Evolutionary conservation across 2,888 invertebrate species (phyloP).

Genomic region (Oasisia sp.): DNA sequence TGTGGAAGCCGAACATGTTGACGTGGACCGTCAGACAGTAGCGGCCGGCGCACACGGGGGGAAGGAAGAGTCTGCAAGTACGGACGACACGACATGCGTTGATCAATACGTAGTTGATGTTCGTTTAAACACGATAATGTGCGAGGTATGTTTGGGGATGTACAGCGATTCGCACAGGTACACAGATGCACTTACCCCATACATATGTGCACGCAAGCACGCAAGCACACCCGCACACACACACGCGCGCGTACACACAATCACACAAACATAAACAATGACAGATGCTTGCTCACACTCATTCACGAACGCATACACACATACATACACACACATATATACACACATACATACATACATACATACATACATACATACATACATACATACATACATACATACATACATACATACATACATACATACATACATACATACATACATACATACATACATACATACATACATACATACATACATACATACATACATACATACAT

Average conservation of each 20-base stretch:
- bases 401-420: background rate
- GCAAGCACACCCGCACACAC: too few species aligned
- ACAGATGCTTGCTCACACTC: too few species aligned
- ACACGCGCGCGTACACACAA: too few species aligned
- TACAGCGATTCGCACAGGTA: too few species aligned
- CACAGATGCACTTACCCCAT: too few species aligned
- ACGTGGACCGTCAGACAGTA: background rate
- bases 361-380: background rate
- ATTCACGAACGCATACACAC: too few species aligned
- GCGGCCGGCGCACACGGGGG: background rate
- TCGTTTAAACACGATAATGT: too few species aligned
- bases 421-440: background rate
- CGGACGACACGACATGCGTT: background rate
- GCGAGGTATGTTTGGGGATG: too few species aligned
- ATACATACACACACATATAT: background rate
- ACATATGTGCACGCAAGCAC: too few species aligned
- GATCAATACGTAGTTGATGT: background rate
- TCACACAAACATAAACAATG: too few species aligned
- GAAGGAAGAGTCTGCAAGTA: background rate
- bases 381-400: background rate
- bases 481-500: background rate
- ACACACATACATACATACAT: background rate
- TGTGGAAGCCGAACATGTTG: conserved; percentile 7
- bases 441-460: background rate
- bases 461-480: background rate